A percentile compares a stretch with the other conserved stretches of the same genome.
Conservation (phyloP, 2,888 invertebrate species). For the Cryptophagus acutangulus region DNA sequence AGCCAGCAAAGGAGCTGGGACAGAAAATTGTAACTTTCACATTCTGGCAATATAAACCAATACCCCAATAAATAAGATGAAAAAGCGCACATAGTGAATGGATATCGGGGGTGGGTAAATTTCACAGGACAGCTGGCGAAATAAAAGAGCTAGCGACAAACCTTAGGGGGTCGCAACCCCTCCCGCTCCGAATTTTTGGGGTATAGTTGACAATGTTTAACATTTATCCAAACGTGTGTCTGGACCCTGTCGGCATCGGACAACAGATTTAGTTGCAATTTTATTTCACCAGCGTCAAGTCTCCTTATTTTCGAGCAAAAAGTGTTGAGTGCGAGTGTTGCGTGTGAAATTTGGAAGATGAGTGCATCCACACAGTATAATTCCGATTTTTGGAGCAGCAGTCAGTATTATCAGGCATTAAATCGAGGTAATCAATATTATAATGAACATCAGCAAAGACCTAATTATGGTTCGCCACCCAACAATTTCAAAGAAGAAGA, state of each 20-base stretch:
- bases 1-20: too few relatives aligned
- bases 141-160: constrained; percentile 48
- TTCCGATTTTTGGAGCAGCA: constrained; percentile 3
- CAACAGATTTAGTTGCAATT: constrained; percentile 35
- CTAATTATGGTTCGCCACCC: constrained; percentile 12
- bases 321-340: constrained; percentile 10
- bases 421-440: constrained; percentile 20
- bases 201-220: constrained; percentile 48
- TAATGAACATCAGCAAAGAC: constrained; percentile 19
- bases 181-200: constrained; percentile 44
- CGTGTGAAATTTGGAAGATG: constrained; percentile 30
- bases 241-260: constrained; percentile 29
- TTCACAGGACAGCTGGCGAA: constrained; percentile 48
- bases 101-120: constrained; percentile 44
- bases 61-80: constrained; percentile 47
- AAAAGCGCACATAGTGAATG: constrained; percentile 39
- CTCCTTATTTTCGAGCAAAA: constrained; percentile 1
- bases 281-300: constrained; percentile 24
- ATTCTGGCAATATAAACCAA: constrained; percentile 36
- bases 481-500: constrained; percentile 13
- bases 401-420: constrained; percentile 4
- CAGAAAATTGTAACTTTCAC: constrained; percentile 34
- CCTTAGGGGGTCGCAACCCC: constrained; percentile 47
- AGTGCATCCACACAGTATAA: constrained; percentile 39
- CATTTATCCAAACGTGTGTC: constrained; percentile 47